These are phyloP conservation scores for Hydrochoerus hydrochaeris DNA, from an alignment of 2,113 vertebrate genomes.

Conservation along the genomic window DNA sequence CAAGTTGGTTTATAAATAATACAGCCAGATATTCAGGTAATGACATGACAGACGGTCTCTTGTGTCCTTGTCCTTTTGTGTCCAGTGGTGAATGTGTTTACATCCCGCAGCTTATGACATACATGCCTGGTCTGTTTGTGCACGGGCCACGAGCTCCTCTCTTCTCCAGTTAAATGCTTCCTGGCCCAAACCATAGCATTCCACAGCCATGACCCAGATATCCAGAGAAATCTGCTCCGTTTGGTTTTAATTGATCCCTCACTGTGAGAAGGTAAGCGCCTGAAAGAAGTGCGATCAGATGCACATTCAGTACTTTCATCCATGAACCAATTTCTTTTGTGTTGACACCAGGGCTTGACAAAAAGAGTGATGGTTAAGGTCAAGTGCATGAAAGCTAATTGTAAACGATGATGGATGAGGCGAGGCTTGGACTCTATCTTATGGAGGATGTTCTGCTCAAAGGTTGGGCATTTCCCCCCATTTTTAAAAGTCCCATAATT, in stretches of 20 bases:
- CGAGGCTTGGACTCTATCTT: constrained; percentile 72
- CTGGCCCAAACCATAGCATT: constrained; percentile 81
- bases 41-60: constrained; percentile 80
- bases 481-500: constrained; percentile 82
- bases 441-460: constrained; percentile 79
- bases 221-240: constrained; percentile 82
- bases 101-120: constrained; percentile 70
- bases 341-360: constrained; percentile 75
- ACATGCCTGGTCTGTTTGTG: constrained; percentile 79
- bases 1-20: constrained; percentile 74
- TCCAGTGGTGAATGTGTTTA: constrained; percentile 77
- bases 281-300: constrained; percentile 72
- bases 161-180: constrained; percentile 78
- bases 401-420: constrained; percentile 81
- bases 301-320: constrained; percentile 64
- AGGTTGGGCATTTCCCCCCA: constrained; percentile 21
- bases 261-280: constrained; percentile 76
- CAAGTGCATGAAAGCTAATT: constrained; percentile 82
- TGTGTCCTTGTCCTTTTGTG: constrained; percentile 82
- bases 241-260: constrained; percentile 81
- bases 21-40: constrained; percentile 70
- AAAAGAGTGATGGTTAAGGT: constrained; percentile 83
- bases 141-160: constrained; percentile 78
- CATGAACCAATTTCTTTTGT: constrained; percentile 73
- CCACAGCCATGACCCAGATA: constrained; percentile 73